phyloP scores from a whole-genome alignment of 1,140 invertebrate species.

The Propsilocerus akamusi region DNA sequence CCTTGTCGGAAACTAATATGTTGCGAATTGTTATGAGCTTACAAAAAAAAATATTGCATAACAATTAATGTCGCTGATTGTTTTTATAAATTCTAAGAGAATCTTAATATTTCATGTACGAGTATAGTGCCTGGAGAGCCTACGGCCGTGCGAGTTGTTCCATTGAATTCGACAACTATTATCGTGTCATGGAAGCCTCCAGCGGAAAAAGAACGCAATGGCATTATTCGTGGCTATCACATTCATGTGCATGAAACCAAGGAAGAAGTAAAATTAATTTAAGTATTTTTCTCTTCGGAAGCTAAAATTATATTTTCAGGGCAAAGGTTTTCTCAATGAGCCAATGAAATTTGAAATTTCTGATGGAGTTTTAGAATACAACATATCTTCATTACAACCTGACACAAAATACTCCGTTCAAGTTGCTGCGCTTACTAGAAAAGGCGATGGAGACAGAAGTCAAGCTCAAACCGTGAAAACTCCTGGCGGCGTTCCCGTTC shows the following conservation, averaged over 20 bases:
- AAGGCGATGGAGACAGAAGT: constrained; percentile 85
- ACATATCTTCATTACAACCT: constrained; percentile 75
- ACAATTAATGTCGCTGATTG: no score
- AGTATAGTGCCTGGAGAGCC: constrained; percentile 89
- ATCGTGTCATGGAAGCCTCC: constrained; percentile 85
- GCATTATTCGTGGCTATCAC: constrained; percentile 92
- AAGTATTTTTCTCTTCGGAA: no score
- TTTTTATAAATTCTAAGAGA: no score
- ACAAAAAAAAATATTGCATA: no score
- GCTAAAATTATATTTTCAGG: constrained; percentile 26
- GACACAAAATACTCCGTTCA: constrained; percentile 85
- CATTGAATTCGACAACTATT: constrained; percentile 85
- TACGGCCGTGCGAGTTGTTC: constrained; percentile 65
- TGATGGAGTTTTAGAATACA: constrained; percentile 58
- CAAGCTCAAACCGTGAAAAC: constrained; percentile 65
- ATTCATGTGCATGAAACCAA: constrained; percentile 85
- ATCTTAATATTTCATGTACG: no score
- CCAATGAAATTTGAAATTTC: constrained; percentile 69
- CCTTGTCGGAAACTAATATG: no score
- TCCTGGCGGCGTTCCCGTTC: constrained; percentile 79
- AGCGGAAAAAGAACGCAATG: constrained; percentile 74
- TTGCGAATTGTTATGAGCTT: no score
- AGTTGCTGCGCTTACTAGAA: constrained; percentile 83
- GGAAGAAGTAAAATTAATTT: constrained; percentile 65
- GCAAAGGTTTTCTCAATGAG: constrained; percentile 60